phyloP scores from a whole-genome alignment of 2,113 vertebrate genomes.

The Gallinago undulata region DNA sequence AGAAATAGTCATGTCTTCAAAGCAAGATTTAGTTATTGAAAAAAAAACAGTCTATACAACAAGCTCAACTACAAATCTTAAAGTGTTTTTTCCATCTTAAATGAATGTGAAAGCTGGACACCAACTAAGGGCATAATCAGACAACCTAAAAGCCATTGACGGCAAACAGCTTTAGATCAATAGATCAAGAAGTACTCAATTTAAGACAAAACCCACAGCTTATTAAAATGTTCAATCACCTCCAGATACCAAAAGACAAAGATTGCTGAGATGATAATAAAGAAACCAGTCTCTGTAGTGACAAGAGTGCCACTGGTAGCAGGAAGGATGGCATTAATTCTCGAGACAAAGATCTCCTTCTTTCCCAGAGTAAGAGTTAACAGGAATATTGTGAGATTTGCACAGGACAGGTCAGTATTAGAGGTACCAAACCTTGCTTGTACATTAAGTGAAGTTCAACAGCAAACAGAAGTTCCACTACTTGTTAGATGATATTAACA shows the following conservation, averaged over 20 bases:
- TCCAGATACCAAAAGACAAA: neutral
- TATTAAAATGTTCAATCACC: neutral
- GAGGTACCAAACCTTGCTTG: neutral
- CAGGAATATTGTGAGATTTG: neutral
- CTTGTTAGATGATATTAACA: accelerated
- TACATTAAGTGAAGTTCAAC: neutral
- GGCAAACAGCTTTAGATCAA: neutral
- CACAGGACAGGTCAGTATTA: neutral
- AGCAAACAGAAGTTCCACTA: neutral
- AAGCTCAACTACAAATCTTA: neutral
- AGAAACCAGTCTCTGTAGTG: neutral
- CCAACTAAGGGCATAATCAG: neutral
- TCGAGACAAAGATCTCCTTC: neutral
- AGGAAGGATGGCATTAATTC: neutral
- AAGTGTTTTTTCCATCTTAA: neutral
- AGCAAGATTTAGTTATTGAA: neutral
- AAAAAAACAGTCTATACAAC: neutral
- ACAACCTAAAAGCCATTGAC: neutral
- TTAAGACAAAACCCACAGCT: neutral
- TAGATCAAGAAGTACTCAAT: neutral
- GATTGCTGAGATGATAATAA: neutral
- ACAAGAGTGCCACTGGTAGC: neutral
- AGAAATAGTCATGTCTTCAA: neutral
- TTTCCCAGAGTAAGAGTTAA: neutral
- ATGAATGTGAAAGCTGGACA: neutral